Conservation (phyloP, 2,797 vertebrate species). For the Acridotheres tristis region DNA sequence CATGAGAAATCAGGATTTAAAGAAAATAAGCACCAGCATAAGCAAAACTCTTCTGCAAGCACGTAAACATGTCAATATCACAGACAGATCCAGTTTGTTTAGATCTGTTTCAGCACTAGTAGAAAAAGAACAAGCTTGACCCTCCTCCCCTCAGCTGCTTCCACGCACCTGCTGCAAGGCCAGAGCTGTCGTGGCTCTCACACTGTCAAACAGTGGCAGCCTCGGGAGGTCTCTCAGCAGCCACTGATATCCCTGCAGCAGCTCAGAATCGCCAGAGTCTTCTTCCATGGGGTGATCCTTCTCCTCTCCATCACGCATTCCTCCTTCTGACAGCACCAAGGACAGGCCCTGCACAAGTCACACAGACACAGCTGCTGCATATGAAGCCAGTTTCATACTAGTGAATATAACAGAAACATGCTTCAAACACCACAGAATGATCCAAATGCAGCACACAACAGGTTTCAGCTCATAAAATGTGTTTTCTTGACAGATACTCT, state of each 20-base stretch:
- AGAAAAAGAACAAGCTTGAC: not conserved
- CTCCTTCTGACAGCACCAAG: slow-evolving; percentile 91
- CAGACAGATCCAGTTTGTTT: not conserved
- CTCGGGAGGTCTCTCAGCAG: slow-evolving; percentile 91
- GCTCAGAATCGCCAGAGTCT: slow-evolving; percentile 84
- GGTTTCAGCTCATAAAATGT: not conserved
- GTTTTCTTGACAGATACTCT: not conserved
- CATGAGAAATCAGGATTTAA: not conserved
- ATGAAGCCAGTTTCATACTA: not conserved
- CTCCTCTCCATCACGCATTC: slow-evolving; percentile 90
- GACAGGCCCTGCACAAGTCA: slow-evolving; percentile 85
- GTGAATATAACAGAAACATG: not conserved
- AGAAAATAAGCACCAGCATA: not conserved
- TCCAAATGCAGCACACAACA: not conserved
- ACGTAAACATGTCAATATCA: fast-evolving
- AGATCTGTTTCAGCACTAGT: not conserved
- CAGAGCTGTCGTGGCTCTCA: slow-evolving; percentile 88
- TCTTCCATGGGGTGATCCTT: slow-evolving; percentile 93
- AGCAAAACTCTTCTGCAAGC: not conserved
- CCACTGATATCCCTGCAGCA: slow-evolving; percentile 93
- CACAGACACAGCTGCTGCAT: not conserved
- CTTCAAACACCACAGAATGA: not conserved
- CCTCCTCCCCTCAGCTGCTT: not conserved
- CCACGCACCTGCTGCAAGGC: slow-evolving; percentile 92
- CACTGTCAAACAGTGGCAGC: slow-evolving; percentile 92